Conservation (phyloP, 2,888 invertebrate genomes). For the Erebia ligea region DNA sequence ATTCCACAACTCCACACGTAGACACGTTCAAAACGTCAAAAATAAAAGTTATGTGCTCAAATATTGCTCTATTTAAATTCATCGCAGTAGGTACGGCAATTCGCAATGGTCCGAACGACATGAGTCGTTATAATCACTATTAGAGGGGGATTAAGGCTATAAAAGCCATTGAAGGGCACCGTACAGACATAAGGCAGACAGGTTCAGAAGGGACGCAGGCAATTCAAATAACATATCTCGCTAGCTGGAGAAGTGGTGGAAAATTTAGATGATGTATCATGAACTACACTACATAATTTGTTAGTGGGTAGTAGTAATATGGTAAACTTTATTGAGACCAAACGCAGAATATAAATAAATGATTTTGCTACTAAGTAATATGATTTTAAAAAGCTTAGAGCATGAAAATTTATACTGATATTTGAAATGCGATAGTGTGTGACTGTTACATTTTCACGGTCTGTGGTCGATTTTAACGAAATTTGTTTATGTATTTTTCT, state of each 20-base stretch:
- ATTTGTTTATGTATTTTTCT: too few relatives aligned
- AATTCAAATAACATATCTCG: constrained; percentile 26
- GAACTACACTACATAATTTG: too few relatives aligned
- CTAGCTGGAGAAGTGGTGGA: background rate
- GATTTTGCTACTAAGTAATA: too few relatives aligned
- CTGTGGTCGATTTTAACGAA: too few relatives aligned
- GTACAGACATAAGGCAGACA: constrained; percentile 32
- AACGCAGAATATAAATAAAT: too few relatives aligned
- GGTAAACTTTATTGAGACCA: too few relatives aligned
- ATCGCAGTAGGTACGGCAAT: constrained; percentile 38
- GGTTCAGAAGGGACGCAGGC: constrained; percentile 34
- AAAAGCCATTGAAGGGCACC: constrained; percentile 33
- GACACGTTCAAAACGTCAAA: constrained; percentile 36
- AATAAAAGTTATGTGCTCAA: constrained; percentile 33
- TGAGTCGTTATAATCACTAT: constrained; percentile 42
- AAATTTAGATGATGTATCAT: background rate
- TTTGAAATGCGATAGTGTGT: too few relatives aligned
- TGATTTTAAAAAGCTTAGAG: too few relatives aligned
- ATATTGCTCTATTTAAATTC: constrained; percentile 41
- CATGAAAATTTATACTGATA: too few relatives aligned
- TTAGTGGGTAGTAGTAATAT: too few relatives aligned
- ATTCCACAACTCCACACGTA: constrained; percentile 28
- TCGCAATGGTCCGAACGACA: constrained; percentile 38
- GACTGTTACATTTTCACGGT: too few relatives aligned
- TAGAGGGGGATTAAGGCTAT: constrained; percentile 38